Evolutionary conservation across 35 echinoderm and acorn worm species (phyloP).

Genomic region (Anneissia japonica): DNA sequence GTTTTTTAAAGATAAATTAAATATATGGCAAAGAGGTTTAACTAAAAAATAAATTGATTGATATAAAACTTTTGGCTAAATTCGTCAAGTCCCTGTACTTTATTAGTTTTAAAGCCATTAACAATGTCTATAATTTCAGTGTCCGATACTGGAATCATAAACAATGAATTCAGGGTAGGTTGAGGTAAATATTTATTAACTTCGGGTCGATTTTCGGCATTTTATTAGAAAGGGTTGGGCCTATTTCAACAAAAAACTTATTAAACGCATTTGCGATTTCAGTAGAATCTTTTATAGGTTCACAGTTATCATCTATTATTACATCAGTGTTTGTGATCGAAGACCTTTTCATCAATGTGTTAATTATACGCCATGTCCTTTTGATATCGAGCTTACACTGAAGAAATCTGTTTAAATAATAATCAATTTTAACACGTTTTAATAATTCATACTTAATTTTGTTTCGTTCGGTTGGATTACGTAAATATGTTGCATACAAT

Average conservation of each 20-base stretch:
- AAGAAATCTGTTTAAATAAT: neutral
- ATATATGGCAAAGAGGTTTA: slow-evolving; percentile 30
- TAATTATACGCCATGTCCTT: neutral
- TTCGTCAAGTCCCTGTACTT: slow-evolving; percentile 3
- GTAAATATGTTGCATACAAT: neutral
- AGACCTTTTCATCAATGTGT: neutral
- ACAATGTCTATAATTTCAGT: slow-evolving; percentile 28
- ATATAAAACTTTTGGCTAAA: slow-evolving; percentile 22
- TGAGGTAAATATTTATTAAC: neutral
- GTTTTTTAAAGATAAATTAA: slow-evolving; percentile 36
- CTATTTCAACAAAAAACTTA: neutral
- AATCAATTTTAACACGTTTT: neutral
- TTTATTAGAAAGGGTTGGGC: neutral
- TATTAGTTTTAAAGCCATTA: slow-evolving; percentile 4
- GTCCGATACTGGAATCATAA: slow-evolving; percentile 7
- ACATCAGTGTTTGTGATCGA: neutral
- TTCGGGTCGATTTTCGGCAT: neutral
- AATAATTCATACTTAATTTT: neutral
- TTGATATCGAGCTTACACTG: neutral
- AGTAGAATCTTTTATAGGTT: neutral
- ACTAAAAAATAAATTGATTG: slow-evolving; percentile 4
- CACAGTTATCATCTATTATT: neutral
- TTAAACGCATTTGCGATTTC: neutral
- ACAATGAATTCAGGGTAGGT: slow-evolving; percentile 8
- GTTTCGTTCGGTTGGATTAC: neutral